Conservation (phyloP, 2,888 invertebrate species). For the Nymphalis urticae region DNA sequence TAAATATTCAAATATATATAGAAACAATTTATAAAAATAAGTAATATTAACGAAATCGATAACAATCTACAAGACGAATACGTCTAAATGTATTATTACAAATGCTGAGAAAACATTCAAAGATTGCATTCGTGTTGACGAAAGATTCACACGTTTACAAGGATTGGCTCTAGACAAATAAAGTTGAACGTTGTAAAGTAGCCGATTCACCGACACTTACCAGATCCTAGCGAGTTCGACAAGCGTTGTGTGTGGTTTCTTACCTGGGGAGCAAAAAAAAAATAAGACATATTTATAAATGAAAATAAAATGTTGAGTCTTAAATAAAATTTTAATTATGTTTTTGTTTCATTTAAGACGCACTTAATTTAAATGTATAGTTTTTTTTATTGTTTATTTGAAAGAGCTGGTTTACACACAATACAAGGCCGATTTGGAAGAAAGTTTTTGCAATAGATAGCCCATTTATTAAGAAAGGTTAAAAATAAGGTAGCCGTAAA, state of each 20-base stretch:
- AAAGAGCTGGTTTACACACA: too few relatives aligned
- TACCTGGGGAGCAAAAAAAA: conserved; percentile 61
- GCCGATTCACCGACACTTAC: conserved; percentile 53
- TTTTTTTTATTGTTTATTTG: too few relatives aligned
- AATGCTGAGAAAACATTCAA: not conserved
- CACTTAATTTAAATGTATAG: too few relatives aligned
- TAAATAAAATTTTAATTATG: not conserved
- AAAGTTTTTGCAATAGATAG: too few relatives aligned
- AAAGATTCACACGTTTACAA: conserved; percentile 30
- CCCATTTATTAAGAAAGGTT: too few relatives aligned
- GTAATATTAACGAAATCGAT: not conserved
- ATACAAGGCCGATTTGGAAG: too few relatives aligned
- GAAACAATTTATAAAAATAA: not conserved
- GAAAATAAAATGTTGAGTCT: not conserved
- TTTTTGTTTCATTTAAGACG: too few relatives aligned
- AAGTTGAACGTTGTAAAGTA: conserved; percentile 43
- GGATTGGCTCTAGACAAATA: conserved; percentile 35
- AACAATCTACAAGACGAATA: not conserved
- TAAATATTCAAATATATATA: too few relatives aligned
- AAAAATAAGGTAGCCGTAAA: too few relatives aligned
- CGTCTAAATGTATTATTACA: too few relatives aligned
- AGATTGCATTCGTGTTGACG: conserved; percentile 24
- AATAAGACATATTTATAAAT: not conserved
- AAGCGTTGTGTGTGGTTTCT: conserved; percentile 57
- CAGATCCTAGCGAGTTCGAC: conserved; percentile 34